Base-by-base conservation (phyloP, 2,888 invertebrate species). In the Xestia c-nigrum region DNA sequence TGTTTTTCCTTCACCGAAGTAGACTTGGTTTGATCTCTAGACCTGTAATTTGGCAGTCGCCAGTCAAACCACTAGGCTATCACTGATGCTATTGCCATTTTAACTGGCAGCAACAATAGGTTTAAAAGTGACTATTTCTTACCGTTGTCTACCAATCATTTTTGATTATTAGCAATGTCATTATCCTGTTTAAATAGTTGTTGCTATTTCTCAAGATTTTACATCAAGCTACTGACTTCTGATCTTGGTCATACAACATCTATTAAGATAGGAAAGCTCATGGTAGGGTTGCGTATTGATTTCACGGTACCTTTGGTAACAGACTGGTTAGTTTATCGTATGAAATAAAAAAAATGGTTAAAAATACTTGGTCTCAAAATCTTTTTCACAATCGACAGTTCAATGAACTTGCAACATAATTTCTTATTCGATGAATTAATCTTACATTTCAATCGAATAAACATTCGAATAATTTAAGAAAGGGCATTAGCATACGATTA, bases 401-500 rank as follows among this genome's bases (percentile, higher is more conserved):
- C 61, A 70, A 70, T 57, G 78, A 73, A 72, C 83, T 69, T 61
- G 63, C 71, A 57, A 66, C 16, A 65, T 52, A 64, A 73, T 43
- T 72, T 70, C 61, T 55, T 59, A 57, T 72, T 72, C 78, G 57
- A 61, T 67, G 43, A 77, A 82, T 82, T 74, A 78, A 78, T 83
- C 67, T 77, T 31, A 59, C 43, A 74, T 83, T 74, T 84, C 78
- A 83, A 84, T 85, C 83, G 74, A 57, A 85, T 52, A 59, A 14
- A 59, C 68, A 38, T 52, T 64, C 57, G 63, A 63, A n/a, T 78
- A 78, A 77, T 74, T 24, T 61, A 52, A 74, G 72, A 84, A 72
- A 86, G 31, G 47, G 61, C 38, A 86, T 86, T 83, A 77, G 72
- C 85, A 86, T 84, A 73, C 73, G 76, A 77, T 80, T 73, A 84